Conservation (phyloP, 2,888 invertebrate species). For the Carpatolechia fugitivella region DNA sequence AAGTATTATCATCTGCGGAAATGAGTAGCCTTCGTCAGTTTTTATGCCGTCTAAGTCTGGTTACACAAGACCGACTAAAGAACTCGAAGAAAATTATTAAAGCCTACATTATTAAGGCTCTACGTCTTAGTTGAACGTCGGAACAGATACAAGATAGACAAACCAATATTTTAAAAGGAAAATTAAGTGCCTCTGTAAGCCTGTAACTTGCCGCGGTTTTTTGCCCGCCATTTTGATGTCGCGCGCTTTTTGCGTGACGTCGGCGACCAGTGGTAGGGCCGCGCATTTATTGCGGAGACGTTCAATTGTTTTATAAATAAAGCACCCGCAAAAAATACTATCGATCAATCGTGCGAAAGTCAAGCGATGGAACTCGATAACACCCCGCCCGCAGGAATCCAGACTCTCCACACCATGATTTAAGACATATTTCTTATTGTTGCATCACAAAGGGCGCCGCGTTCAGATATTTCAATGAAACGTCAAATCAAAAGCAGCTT, state of each 20-base stretch:
- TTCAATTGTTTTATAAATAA: conserved; percentile 79
- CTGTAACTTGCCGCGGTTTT: conserved; percentile 27
- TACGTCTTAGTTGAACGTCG: conserved; percentile 6
- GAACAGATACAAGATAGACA: conserved; percentile 15
- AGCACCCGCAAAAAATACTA: conserved; percentile 75
- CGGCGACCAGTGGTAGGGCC: conserved; percentile 60
- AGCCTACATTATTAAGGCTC: neutral
- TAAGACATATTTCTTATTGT: conserved; percentile 37
- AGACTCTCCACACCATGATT: conserved; percentile 32
- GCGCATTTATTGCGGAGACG: conserved; percentile 67
- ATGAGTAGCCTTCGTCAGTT: neutral
- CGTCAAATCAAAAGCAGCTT: conserved; percentile 34
- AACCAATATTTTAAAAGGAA: conserved; percentile 24
- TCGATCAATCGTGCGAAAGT: conserved; percentile 79
- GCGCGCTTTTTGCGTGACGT: conserved; percentile 39
- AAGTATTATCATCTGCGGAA: too few relatives aligned
- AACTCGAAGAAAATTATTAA: neutral
- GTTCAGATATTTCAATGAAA: conserved; percentile 12
- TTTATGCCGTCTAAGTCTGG: neutral
- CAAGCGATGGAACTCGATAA: conserved; percentile 66
- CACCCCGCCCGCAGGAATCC: conserved; percentile 30
- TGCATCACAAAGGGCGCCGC: conserved; percentile 26
- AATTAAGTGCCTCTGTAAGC: conserved; percentile 29
- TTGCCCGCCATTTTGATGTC: conserved; percentile 32
- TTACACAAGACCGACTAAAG: neutral